Percentiles rank a stretch among this genome's conserved stretches.
Evolutionary conservation across 2,888 invertebrate species (phyloP).

Genomic region (Eucriotettix oculatus): DNA sequence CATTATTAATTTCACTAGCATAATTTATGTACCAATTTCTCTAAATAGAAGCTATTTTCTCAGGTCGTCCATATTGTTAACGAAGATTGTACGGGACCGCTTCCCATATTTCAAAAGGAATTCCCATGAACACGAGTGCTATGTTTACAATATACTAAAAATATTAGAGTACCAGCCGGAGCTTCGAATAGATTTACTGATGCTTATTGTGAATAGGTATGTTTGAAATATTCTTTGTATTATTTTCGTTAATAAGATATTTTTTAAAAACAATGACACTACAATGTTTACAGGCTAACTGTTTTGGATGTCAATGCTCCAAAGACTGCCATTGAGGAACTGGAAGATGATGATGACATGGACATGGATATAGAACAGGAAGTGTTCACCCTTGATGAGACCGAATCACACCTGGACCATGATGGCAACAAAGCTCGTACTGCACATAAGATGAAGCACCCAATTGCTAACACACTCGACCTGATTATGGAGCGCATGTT

Average conservation of each 20-base stretch:
- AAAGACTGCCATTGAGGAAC: constrained; percentile 32
- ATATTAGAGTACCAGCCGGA: constrained; percentile 58
- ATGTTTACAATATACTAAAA: constrained; percentile 60
- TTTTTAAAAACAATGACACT: no score
- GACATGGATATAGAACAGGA: constrained; percentile 34
- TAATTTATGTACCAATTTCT: no score
- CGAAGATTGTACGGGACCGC: constrained; percentile 41
- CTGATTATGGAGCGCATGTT: constrained; percentile 58
- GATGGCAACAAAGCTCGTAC: not conserved
- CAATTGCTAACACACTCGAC: constrained; percentile 52
- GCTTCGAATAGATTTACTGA: constrained; percentile 49
- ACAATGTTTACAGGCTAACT: constrained; percentile 37
- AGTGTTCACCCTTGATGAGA: constrained; percentile 21
- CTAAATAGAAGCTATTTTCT: constrained; percentile 11
- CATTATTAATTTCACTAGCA: no score
- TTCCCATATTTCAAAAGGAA: constrained; percentile 66
- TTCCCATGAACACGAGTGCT: constrained; percentile 51
- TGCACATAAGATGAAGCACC: constrained; percentile 28
- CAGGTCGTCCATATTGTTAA: constrained; percentile 54
- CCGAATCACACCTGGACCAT: constrained; percentile 19
- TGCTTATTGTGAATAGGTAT: constrained; percentile 61
- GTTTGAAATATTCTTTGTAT: constrained; percentile 17
- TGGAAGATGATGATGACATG: constrained; percentile 30
- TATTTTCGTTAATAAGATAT: constrained; percentile 4
- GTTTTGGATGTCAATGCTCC: constrained; percentile 58